Evolutionary conservation across 2,113 vertebrate species (phyloP).

Genomic region (Girardinichthys multiradiatus): DNA sequence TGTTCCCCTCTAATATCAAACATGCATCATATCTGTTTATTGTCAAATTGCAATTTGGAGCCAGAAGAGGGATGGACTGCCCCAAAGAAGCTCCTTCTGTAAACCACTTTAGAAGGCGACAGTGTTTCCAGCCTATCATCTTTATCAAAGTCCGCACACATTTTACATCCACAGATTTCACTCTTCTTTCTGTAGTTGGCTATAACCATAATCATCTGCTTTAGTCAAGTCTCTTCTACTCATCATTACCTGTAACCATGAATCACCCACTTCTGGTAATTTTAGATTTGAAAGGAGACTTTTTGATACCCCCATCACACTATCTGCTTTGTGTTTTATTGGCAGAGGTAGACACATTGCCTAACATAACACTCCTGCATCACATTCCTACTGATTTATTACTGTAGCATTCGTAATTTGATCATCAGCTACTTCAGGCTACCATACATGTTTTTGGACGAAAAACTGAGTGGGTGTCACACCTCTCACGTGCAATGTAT

Average conservation of each 20-base stretch:
- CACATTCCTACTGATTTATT: not conserved
- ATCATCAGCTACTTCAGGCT: not conserved
- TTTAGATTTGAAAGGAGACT: slow-evolving; percentile 21
- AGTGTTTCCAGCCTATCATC: slow-evolving; percentile 30
- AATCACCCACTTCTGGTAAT: slow-evolving; percentile 18
- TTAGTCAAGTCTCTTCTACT: slow-evolving; percentile 14
- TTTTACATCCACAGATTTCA: slow-evolving; percentile 42
- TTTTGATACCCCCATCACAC: not conserved
- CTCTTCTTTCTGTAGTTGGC: slow-evolving; percentile 30
- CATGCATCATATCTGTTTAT: slow-evolving; percentile 22
- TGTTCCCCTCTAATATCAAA: slow-evolving; percentile 42
- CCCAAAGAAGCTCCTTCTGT: slow-evolving; percentile 24
- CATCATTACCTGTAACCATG: slow-evolving; percentile 43
- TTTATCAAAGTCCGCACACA: slow-evolving; percentile 45
- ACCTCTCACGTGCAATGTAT: not conserved
- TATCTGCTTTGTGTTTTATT: not conserved
- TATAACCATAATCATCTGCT: slow-evolving; percentile 35
- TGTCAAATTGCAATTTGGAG: slow-evolving; percentile 36
- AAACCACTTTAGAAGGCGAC: slow-evolving; percentile 37
- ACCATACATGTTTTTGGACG: not conserved
- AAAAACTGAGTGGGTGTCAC: not conserved
- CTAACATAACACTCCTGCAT: not conserved
- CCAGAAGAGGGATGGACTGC: not conserved
- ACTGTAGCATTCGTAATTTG: not conserved
- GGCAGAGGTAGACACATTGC: not conserved